These are phyloP conservation scores for Temnothorax rugatulus DNA, from an alignment of 2,888 invertebrate genomes.

Conservation along the genomic window DNA sequence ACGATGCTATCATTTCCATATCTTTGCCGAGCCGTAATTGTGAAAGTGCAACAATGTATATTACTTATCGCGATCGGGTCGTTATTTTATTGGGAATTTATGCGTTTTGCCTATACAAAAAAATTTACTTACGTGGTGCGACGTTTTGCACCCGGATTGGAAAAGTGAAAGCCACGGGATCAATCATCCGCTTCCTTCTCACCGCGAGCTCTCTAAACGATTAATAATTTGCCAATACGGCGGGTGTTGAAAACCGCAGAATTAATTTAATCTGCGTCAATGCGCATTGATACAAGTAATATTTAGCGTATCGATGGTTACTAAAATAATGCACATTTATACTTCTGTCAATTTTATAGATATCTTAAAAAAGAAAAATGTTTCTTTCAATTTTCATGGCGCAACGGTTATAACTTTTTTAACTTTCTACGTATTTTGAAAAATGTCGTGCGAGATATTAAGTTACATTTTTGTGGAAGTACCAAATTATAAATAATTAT, in stretches of 20 bases:
- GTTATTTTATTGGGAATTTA: neutral
- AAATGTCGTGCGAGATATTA: neutral
- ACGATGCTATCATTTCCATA: constrained; percentile 2
- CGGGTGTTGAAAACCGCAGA: constrained; percentile 8
- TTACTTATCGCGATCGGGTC: constrained; percentile 9
- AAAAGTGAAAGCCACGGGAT: constrained; percentile 42
- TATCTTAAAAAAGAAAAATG: no score
- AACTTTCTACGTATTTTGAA: neutral
- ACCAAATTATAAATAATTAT: neutral
- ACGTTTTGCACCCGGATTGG: constrained; percentile 37
- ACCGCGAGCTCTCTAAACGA: constrained; percentile 17
- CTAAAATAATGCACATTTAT: neutral
- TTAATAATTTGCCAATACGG: constrained; percentile 7
- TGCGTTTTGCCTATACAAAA: neutral
- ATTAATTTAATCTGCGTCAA: constrained; percentile 35
- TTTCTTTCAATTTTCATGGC: neutral
- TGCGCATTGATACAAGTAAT: neutral
- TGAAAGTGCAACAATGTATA: constrained; percentile 16
- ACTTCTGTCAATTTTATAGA: neutral
- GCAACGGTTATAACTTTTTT: neutral
- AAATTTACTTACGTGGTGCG: neutral
- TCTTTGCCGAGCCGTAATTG: neutral
- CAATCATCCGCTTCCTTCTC: constrained; percentile 41
- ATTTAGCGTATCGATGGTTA: neutral
- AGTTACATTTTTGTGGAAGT: no score